Evolutionary conservation across 2,797 vertebrate species (phyloP).

Genomic region (Cossypha polioptera): DNA sequence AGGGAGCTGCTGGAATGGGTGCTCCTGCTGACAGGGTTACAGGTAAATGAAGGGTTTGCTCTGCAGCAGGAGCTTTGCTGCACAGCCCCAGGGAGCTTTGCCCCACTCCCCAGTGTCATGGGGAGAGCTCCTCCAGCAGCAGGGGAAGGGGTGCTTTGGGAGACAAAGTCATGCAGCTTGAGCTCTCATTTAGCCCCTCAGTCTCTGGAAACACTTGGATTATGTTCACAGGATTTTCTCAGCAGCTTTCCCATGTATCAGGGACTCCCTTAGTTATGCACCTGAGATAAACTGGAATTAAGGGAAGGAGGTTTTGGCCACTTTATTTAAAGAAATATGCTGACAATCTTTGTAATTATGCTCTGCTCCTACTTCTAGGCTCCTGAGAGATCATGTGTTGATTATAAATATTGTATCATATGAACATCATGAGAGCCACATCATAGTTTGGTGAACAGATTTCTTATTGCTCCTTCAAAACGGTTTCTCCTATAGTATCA

Average conservation of each 20-base stretch:
- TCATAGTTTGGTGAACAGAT: not conserved
- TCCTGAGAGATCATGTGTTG: not conserved
- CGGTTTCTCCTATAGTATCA: not conserved
- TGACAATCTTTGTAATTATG: not conserved
- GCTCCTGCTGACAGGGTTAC: not conserved
- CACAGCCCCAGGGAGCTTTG: not conserved
- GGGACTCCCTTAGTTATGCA: not conserved
- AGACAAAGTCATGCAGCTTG: not conserved
- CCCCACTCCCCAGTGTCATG: rapidly evolving
- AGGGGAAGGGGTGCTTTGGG: not conserved
- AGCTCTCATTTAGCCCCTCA: not conserved
- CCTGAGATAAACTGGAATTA: not conserved
- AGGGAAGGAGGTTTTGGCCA: not conserved
- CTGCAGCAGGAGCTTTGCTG: not conserved
- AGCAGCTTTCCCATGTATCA: rapidly evolving
- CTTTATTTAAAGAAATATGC: not conserved
- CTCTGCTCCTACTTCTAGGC: not conserved
- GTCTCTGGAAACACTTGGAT: not conserved
- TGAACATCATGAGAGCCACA: not conserved
- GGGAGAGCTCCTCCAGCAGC: not conserved
- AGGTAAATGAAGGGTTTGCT: not conserved
- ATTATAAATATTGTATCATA: not conserved
- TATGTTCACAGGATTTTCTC: not conserved
- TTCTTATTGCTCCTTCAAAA: not conserved
- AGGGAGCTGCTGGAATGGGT: not conserved